Evolutionary conservation across 2,888 invertebrate species (phyloP), one percentile per base, ranked within the genome.

Genomic region (Scaptomyza flava): DNA sequence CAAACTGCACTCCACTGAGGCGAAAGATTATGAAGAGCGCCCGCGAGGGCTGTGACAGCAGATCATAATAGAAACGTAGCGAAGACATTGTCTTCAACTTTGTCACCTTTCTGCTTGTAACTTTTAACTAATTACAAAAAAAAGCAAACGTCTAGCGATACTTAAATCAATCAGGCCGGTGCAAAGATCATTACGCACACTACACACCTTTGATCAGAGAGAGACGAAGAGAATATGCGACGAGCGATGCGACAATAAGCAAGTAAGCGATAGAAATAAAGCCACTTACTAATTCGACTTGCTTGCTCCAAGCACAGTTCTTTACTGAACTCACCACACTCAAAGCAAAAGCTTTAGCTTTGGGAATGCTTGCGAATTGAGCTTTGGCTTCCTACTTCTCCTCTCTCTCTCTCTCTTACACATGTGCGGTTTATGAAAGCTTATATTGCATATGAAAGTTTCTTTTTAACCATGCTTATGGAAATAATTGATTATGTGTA

Each of bases 21-120:
- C 95, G 95, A 43, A 96, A 91, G 86, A 96, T 93, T 75, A 95
- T 95, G 68, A 94, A 94, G 36, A 96, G 81, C 9, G 95, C 94
- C 86, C 96, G 93, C 6, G 94, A 95, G 1, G 96, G 96, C 90
- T 96, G 96, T 0, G 96, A 96, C 93, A 96, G 92, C 17, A 96
- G 91, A 92, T 96, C 96, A 75, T 93, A 95, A 89, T 96, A 96
- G 50, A 94, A 93, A 88, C 94, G 94, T 51, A 95, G 72, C 77
- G 75, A 58, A 2, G 92, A 72, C 94, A 87, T 82, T 45, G 66
- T 71, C 1, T n/a, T 42, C 27, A 66, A 59, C 45, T 53, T 68
- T 2, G 77, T 59, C n/a, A 48, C 11, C 48, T 53, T 59, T 20
- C 74, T 50, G 2, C 9, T 46, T 6, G 66, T 47, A 67, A 59